These are phyloP conservation scores for Eustalomyia histrio DNA, from an alignment of 2,888 invertebrate species.

Conservation along the genomic window DNA sequence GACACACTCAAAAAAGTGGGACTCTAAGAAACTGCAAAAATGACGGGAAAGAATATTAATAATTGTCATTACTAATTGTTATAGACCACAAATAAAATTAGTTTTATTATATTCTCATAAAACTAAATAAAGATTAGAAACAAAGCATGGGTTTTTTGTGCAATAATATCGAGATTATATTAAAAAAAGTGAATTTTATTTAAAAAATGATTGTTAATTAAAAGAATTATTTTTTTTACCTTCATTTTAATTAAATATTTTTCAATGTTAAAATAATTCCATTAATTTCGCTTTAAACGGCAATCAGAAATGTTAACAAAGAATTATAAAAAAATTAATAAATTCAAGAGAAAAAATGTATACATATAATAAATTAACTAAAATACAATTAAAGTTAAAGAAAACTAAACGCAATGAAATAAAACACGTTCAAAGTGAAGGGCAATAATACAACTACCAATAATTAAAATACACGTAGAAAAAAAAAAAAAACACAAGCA, in stretches of 20 bases:
- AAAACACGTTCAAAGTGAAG: slow-evolving; percentile 76
- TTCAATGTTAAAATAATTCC: background rate
- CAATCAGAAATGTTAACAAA: background rate
- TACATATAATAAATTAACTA: slow-evolving; percentile 1
- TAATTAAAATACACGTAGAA: slow-evolving; percentile 22
- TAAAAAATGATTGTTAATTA: background rate
- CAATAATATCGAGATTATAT: background rate
- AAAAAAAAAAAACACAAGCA: slow-evolving; percentile 5
- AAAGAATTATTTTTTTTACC: slow-evolving; percentile 17
- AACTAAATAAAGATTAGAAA: slow-evolving; percentile 19
- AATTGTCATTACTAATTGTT: slow-evolving; percentile 11
- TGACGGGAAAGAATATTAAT: slow-evolving; percentile 20
- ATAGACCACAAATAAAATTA: background rate
- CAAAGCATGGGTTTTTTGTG: background rate
- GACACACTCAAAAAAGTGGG: too few relatives aligned
- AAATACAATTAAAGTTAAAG: slow-evolving; percentile 36
- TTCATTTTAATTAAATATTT: slow-evolving; percentile 31
- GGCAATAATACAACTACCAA: slow-evolving; percentile 69
- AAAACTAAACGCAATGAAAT: slow-evolving; percentile 58
- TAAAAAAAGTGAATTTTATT: background rate
- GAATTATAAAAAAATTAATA: slow-evolving; percentile 28
- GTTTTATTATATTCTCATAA: background rate
- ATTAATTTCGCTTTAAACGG: background rate
- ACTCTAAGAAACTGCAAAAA: slow-evolving; percentile 2
- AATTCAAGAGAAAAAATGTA: slow-evolving; percentile 30